phyloP scores from a whole-genome alignment of 2,888 invertebrate genomes.

The Eilema depressum region DNA sequence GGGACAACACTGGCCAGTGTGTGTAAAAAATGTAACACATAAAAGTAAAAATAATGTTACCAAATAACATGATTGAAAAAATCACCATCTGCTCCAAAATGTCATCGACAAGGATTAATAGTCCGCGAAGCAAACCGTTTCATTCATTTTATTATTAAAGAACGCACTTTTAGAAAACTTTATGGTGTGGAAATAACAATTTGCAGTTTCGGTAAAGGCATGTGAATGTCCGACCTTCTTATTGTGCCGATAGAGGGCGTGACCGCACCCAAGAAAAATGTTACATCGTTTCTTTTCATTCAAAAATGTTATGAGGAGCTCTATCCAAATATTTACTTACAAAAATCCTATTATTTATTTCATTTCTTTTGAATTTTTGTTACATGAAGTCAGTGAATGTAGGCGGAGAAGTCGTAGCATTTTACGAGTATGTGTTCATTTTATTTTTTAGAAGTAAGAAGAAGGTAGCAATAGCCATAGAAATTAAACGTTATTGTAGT shows the following conservation, averaged over 20 bases:
- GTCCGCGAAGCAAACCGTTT: conserved; percentile 61
- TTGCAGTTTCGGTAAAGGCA: conserved; percentile 70
- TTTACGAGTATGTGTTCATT: conserved; percentile 19
- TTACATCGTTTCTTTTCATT: conserved; percentile 38
- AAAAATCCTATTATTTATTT: conserved; percentile 64
- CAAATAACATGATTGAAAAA: conserved; percentile 54
- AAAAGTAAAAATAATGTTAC: conserved; percentile 49
- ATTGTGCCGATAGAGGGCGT: conserved; percentile 80
- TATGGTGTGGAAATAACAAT: conserved; percentile 85
- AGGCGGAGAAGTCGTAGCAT: conserved; percentile 37
- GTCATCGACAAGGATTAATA: conserved; percentile 81
- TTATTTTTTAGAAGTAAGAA: conserved; percentile 1
- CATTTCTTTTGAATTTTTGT: conserved; percentile 39
- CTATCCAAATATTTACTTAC: conserved; percentile 85
- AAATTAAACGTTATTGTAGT: background rate
- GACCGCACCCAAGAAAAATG: conserved; percentile 69
- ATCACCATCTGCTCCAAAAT: conserved; percentile 64
- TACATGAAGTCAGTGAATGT: conserved; percentile 27
- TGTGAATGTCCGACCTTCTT: conserved; percentile 60
- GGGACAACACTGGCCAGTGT: background rate
- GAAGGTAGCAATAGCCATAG: background rate
- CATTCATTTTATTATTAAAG: conserved; percentile 63
- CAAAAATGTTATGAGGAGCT: conserved; percentile 76
- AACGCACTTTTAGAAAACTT: conserved; percentile 74
- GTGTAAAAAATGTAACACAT: conserved; percentile 28